Evolutionary conservation across 2,113 vertebrate genomes (phyloP), one percentile per base, ranked within the genome.

Genomic region (Leuciscus idus): DNA sequence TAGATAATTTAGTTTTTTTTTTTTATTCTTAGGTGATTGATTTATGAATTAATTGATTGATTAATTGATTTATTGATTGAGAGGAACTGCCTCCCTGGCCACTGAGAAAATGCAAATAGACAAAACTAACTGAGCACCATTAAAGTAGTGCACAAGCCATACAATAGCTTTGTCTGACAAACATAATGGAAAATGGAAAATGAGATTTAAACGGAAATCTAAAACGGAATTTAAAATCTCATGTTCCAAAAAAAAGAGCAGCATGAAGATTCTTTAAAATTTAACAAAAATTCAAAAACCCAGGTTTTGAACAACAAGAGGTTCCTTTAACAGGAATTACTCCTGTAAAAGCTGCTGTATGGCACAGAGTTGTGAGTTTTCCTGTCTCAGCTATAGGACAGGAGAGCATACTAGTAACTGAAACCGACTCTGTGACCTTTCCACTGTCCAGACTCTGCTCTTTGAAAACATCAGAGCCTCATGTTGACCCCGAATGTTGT

Each of bases 391-490:
- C 59, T 61, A 43, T 43, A 78, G 52, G 30, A 11, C 59, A 70
- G 6, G 46, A 75, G n/a, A 68, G 57, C 61, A 39, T 83, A 85
- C 78, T 84, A 30, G 75, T 81, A 89, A 89, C 43, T 55, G 30
- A 74, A 74, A 39, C 86, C 66, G 10, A 78, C 17, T 79, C 52
- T 17, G 23, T 89, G 86, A 89, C 88, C 83, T 87, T 89, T 77
- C 28, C 83, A 62, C 17, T 2, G 57, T 74, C 79, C 59, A 46
- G 30, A 57, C 33, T 75, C 68, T 46, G 74, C 55, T 83, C 76
- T 81, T 77, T 82, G 39, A 77, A 80, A 78, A 84, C 72, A 84
- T 79, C 70, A 84, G 82, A 76, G 82, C 46, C 28, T 84, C 72
- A 72, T 13, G 21, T 72, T 59, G 68, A 73, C 68, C 68, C 82